Evolutionary conservation across 2,888 invertebrate species (phyloP).

Genomic region (Hartigia nigra): DNA sequence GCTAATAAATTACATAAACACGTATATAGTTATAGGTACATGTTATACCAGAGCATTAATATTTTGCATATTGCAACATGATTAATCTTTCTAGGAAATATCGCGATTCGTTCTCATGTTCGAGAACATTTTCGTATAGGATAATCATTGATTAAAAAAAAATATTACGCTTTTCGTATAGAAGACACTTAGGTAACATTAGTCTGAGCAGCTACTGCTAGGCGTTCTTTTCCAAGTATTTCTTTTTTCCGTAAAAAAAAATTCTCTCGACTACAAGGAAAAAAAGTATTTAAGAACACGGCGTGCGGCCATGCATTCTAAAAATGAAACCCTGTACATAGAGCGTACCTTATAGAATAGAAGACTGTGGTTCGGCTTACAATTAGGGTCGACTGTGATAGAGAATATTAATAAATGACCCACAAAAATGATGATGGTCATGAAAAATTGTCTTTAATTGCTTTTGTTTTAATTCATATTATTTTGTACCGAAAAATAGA

Average conservation of each 20-base stretch:
- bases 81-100: neutral
- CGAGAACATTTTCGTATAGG: neutral
- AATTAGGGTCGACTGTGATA: conserved; percentile 40
- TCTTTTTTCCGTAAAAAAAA: neutral
- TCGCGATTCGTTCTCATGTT: neutral
- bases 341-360: conserved; percentile 35
- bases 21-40: neutral
- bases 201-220: neutral
- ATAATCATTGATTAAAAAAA: neutral
- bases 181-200: conserved; percentile 6
- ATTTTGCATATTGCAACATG: conserved; percentile 16
- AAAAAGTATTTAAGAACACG: neutral
- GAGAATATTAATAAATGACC: conserved; percentile 29
- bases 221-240: neutral
- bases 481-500: neutral
- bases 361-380: conserved; percentile 42
- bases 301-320: neutral
- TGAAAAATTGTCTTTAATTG: neutral
- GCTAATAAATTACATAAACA: conserved; percentile 24
- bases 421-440: neutral
- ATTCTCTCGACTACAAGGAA: no score
- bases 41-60: neutral
- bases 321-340: neutral
- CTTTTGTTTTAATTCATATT: neutral
- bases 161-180: neutral